Evolutionary conservation across 2,113 vertebrate genomes (phyloP).

Genomic region (Sander vitreus): DNA sequence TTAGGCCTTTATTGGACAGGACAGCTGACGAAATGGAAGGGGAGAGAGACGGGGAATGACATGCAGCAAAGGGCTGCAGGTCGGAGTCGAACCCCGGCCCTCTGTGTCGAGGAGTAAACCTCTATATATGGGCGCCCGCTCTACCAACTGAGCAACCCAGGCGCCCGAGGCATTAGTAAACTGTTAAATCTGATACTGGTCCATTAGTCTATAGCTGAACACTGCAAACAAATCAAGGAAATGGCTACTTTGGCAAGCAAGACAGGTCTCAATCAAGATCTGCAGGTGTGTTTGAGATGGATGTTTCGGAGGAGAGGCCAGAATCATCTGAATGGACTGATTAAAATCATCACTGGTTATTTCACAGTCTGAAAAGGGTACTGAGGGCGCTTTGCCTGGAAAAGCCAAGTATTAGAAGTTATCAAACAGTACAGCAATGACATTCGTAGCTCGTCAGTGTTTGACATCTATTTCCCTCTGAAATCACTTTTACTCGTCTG

Average conservation of each 20-base stretch:
- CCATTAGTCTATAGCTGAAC: constrained; percentile 37
- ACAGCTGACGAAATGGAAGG: too few species aligned
- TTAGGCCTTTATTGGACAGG: too few species aligned
- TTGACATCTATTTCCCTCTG: constrained; percentile 24
- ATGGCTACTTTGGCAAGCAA: constrained; percentile 39
- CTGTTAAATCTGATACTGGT: constrained; percentile 34
- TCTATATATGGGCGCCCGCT: too few species aligned
- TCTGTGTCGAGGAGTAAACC: too few species aligned
- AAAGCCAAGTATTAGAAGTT: constrained; percentile 11
- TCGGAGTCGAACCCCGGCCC: too few species aligned
- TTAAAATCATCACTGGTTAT: constrained; percentile 26
- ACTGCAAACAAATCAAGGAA: constrained; percentile 48
- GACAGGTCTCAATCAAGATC: constrained; percentile 36
- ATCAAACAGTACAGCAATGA: background rate
- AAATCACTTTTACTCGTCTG: constrained; percentile 24
- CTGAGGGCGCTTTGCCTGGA: background rate
- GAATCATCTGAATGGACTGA: constrained; percentile 27
- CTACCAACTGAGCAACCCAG: too few species aligned
- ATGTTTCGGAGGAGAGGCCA: constrained; percentile 11
- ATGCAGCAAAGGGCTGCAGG: too few species aligned
- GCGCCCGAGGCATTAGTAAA: constrained; percentile 21
- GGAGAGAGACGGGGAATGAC: too few species aligned
- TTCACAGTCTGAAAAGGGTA: constrained; percentile 5
- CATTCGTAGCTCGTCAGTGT: constrained; percentile 14
- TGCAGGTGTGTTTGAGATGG: constrained; percentile 45